A percentile compares a stretch with the other conserved stretches of the same genome.
phyloP scores from a whole-genome alignment of 1,140 invertebrate genomes.

The Saxidomus purpurata region DNA sequence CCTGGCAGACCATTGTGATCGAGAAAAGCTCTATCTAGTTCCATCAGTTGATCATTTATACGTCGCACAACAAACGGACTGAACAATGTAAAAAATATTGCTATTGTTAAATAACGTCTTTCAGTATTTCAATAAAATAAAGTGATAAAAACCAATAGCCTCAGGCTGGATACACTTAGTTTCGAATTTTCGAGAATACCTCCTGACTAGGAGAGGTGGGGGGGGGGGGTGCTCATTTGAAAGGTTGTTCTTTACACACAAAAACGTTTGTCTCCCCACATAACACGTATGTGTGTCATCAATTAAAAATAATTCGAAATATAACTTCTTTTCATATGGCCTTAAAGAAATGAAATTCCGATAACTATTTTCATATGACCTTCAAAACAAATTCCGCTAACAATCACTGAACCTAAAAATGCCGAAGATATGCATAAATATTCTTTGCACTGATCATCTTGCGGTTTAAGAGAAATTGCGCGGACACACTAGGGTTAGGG shows the following conservation, averaged over 20 bases:
- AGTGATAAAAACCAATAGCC: neutral
- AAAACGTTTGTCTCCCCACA: too few species aligned
- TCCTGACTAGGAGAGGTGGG: too few species aligned
- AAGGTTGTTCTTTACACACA: too few species aligned
- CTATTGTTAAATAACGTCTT: neutral
- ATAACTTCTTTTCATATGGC: neutral
- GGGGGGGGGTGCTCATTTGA: too few species aligned
- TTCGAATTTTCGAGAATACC: neutral
- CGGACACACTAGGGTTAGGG: too few species aligned
- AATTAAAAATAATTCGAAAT: neutral
- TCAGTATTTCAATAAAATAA: neutral
- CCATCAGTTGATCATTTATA: constrained; percentile 87
- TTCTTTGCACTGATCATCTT: too few species aligned
- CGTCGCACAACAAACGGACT: constrained; percentile 82
- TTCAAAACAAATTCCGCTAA: too few species aligned
- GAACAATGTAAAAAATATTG: too few species aligned
- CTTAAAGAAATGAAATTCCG: neutral
- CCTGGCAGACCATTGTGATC: constrained; percentile 86
- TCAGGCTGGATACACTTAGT: neutral
- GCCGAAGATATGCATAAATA: too few species aligned
- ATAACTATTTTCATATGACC: neutral
- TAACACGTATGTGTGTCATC: neutral
- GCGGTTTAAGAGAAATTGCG: too few species aligned
- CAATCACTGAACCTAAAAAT: too few species aligned
- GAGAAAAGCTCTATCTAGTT: constrained; percentile 87